A percentile compares a stretch with the other conserved stretches of the same genome.
Conservation (phyloP, 2,797 vertebrate species). For the Serranus cabrilla region DNA sequence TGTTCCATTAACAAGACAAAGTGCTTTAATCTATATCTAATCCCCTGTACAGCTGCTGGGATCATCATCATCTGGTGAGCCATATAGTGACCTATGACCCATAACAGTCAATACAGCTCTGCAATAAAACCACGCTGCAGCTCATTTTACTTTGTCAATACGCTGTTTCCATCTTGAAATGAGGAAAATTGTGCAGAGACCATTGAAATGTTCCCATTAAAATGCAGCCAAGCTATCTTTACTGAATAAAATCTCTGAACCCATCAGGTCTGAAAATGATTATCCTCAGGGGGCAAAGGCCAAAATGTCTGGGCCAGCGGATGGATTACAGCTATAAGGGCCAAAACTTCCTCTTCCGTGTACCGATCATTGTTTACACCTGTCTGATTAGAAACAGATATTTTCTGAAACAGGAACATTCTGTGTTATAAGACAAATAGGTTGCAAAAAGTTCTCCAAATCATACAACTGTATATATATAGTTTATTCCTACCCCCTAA, state of each 20-base stretch:
- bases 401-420: neutral
- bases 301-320: no score
- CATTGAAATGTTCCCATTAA: neutral
- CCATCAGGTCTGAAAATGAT: no score
- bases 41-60: conserved; percentile 45
- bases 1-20: conserved; percentile 68
- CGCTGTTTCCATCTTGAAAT: neutral
- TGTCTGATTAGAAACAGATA: neutral
- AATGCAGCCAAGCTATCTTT: neutral
- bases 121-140: conserved; percentile 8
- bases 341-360: no score
- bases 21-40: conserved; percentile 66
- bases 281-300: no score
- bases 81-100: conserved; percentile 47
- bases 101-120: conserved; percentile 30
- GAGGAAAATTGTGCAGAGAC: neutral
- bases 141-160: neutral
- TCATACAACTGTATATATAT: no score
- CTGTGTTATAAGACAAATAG: no score
- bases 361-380: neutral
- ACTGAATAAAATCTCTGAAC: neutral
- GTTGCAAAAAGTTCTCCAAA: no score
- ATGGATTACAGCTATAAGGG: no score
- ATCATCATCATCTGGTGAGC: conserved; percentile 35
- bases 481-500: no score